Percentiles rank a stretch among this genome's conserved stretches.
Conservation (phyloP, 2,113 vertebrate species). For the Phalacrocorax carbo region DNA sequence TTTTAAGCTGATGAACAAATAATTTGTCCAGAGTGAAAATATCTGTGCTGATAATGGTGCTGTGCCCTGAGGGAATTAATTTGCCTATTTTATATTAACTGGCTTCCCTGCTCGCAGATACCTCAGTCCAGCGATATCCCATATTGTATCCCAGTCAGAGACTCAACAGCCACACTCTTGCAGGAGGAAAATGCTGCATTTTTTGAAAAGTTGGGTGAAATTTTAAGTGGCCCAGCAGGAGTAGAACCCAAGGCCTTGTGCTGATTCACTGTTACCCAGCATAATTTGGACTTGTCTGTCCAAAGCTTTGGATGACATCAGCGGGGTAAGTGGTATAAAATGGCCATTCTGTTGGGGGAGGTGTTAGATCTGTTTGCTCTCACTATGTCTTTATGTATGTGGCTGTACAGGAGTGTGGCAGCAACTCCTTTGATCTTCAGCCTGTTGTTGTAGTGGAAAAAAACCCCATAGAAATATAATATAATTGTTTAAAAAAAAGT, state of each 20-base stretch:
- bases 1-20: background rate
- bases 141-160: fast-evolving
- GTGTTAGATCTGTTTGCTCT: background rate
- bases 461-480: background rate
- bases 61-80: background rate
- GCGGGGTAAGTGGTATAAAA: background rate
- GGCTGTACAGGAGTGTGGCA: background rate
- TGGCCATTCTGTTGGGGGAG: background rate
- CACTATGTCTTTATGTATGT: background rate
- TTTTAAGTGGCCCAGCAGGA: background rate
- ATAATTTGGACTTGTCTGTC: background rate
- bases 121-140: background rate
- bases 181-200: background rate
- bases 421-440: background rate
- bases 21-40: background rate
- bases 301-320: background rate
- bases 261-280: background rate
- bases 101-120: background rate
- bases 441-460: background rate
- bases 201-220: background rate
- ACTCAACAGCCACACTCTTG: background rate
- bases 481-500: background rate
- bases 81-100: background rate
- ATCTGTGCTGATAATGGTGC: background rate
- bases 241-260: background rate